Evolutionary conservation across 2,888 invertebrate genomes (phyloP).

Genomic region (Sepiola atlantica): DNA sequence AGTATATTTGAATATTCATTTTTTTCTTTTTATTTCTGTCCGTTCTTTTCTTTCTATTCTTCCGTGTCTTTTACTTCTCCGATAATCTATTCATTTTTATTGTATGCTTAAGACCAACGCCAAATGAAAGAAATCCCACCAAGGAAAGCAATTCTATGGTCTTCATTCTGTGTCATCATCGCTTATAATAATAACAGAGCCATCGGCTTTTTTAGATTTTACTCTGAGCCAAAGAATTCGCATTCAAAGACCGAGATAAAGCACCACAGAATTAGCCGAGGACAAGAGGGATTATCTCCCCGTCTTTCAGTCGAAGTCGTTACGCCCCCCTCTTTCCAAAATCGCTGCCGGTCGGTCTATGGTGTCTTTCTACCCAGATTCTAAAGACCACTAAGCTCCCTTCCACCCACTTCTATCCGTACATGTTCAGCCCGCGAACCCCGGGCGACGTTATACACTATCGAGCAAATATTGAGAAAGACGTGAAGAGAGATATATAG

Average conservation of each 20-base stretch:
- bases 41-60: not conserved
- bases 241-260: slow-evolving; percentile 32
- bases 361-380: not conserved
- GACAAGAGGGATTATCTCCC: slow-evolving; percentile 32
- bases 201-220: not conserved
- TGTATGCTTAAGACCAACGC: not conserved
- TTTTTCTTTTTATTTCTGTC: not conserved
- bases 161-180: slow-evolving; percentile 11
- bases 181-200: slow-evolving; percentile 11
- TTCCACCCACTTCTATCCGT: not conserved
- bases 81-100: not conserved
- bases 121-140: slow-evolving; percentile 20
- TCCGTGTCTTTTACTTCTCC: not conserved
- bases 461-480: not conserved
- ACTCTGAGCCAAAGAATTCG: not conserved
- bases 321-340: not conserved
- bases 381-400: not conserved
- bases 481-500: slow-evolving; percentile 11
- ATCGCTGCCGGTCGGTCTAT: not conserved
- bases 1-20: not conserved
- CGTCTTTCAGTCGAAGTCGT: not conserved
- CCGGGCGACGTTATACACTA: not conserved
- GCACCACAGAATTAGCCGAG: not conserved
- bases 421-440: not conserved
- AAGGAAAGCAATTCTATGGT: slow-evolving; percentile 20